These are phyloP conservation scores for Urophycis tenuis DNA, from an alignment of 2,797 vertebrate genomes.

Conservation along the genomic window DNA sequence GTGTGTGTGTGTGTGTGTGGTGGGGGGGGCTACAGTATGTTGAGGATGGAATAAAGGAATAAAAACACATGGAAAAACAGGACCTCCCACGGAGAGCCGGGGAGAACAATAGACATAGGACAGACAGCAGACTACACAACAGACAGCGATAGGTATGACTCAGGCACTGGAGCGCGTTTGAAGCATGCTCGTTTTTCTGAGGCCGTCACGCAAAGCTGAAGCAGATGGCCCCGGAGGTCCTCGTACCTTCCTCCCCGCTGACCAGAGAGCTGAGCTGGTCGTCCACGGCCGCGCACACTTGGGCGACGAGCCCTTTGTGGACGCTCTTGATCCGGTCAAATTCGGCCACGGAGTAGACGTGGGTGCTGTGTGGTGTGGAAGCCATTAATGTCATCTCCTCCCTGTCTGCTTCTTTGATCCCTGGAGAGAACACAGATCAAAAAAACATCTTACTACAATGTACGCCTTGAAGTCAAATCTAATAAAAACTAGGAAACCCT, in stretches of 20 bases:
- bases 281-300: slow-evolving; percentile 83
- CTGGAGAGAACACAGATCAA: slow-evolving; percentile 51
- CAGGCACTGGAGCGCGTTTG: background rate
- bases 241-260: slow-evolving; percentile 90
- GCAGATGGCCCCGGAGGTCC: background rate
- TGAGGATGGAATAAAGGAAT: background rate
- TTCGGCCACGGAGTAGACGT: slow-evolving; percentile 78
- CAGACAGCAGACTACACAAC: background rate
- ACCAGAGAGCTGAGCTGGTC: slow-evolving; percentile 81
- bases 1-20: no score
- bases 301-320: slow-evolving; percentile 78
- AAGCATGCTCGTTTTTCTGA: background rate
- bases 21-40: background rate
- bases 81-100: background rate
- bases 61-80: slow-evolving; percentile 2
- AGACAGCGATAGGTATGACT: background rate
- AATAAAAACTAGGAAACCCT: slow-evolving; percentile 9
- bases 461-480: background rate
- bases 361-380: slow-evolving; percentile 77
- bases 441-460: background rate
- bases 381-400: slow-evolving; percentile 85
- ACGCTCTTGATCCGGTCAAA: slow-evolving; percentile 80
- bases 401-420: slow-evolving; percentile 83
- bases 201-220: background rate
- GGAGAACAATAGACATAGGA: background rate